Base-by-base conservation (phyloP, 2,113 vertebrate species). In the Malurus melanocephalus region DNA sequence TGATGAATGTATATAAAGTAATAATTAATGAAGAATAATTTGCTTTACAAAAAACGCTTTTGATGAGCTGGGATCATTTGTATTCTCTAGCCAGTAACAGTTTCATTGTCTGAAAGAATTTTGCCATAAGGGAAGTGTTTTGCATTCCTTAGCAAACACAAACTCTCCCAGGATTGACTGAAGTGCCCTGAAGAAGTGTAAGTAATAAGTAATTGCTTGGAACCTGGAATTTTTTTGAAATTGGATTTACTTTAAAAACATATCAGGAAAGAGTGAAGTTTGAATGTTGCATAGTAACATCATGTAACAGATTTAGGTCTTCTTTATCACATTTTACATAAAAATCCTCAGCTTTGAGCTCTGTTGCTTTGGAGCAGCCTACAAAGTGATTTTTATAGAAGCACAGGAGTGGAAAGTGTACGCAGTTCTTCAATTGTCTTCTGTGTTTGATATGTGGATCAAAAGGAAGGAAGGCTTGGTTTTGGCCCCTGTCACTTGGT, bases 21-120 rank as follows among this genome's bases (percentile, higher is more conserved):
- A 51, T 93, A 66, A 85, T 84, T 74, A 52, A 74, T 40, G 52
- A 74, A 52, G 68, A 87, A 45, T 60, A 30, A 64, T n/a, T 75
- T 48, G 8, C 59, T 85, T 76, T 30, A 76, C 40, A 48, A 62
- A 42, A 51, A 43, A 3, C 45, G 32, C 4, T 51, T 68, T 68
- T 78, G 24, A 52, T 88, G 40, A 60, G 10, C 35, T 69, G 59
- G 53, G 71, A 38, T 80, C 30, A 60, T 64, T 87, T 80, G 27
- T 80, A 33, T 90, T 43, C n/a, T 93, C 48, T 69, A 33, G 35
- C 11, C 30, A 59, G 45, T n/a, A 77, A n/a, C 30, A 80, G 28
- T 91, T 85, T 40, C 19, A 80, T 87, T 89, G 84, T 85, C 64
- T 61, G 68, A 53, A 91, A 67, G 45, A 89, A 61, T 87, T 91